These are phyloP conservation scores for Apis mellifera DNA, from an alignment of 1,140 invertebrate genomes.

Conservation along the genomic window DNA sequence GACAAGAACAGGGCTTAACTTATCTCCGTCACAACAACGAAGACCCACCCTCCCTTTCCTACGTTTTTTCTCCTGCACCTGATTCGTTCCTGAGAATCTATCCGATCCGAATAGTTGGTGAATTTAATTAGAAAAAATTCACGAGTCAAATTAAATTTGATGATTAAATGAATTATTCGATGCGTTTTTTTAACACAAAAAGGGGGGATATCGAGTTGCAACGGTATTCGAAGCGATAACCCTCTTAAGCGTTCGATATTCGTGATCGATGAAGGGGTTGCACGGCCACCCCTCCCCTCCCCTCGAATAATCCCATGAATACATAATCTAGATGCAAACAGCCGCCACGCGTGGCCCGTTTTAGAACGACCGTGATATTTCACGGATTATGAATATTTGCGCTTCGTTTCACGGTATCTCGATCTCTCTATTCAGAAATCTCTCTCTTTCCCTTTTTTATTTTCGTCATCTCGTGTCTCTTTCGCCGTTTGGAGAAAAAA, in stretches of 20 bases:
- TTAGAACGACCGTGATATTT: constrained; percentile 79
- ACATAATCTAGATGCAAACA: constrained; percentile 79
- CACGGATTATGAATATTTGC: constrained; percentile 78
- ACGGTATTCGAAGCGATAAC: too few species aligned
- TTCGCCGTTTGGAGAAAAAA: constrained; percentile 35
- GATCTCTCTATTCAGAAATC: constrained; percentile 11
- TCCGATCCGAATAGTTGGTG: too few species aligned
- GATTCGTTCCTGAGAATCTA: constrained; percentile 16
- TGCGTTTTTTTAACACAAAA: too few species aligned
- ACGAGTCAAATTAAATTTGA: too few species aligned
- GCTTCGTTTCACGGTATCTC: constrained; percentile 71
- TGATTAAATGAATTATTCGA: too few species aligned
- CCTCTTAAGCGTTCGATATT: neutral
- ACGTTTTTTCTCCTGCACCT: constrained; percentile 41
- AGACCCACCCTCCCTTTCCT: constrained; percentile 40
- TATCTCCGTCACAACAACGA: constrained; percentile 78
- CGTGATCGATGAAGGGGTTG: constrained; percentile 70
- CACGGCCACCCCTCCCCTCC: constrained; percentile 62
- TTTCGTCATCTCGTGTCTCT: neutral
- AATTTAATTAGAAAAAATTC: too few species aligned
- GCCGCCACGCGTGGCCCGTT: constrained; percentile 74
- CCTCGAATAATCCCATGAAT: constrained; percentile 77
- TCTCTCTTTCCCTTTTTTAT: constrained; percentile 16
- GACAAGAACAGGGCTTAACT: constrained; percentile 80
- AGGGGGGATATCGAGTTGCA: too few species aligned